Evolutionary conservation across 1,140 invertebrate species (phyloP), one percentile per base, ranked within the genome.

Genomic region (Nephotettix cincticeps): DNA sequence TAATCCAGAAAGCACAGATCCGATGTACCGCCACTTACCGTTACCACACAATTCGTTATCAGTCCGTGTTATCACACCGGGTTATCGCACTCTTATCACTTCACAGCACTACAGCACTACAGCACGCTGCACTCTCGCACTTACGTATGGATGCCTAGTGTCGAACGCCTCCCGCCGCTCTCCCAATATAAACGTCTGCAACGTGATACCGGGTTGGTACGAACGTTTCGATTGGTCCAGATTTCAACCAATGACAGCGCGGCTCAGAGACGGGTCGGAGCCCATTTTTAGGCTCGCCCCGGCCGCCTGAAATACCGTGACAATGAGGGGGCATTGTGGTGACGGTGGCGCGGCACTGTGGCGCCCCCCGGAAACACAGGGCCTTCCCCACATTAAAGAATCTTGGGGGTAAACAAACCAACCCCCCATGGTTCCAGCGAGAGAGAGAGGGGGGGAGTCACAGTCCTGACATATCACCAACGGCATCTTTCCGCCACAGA

Each of bases 71-170:
- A 27, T 25, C 21, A 71, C 73, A 51, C 21, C 43, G 17, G 61
- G 47, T 65, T 56, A 23, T 43, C 14, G 32, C 32, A 74, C 79
- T 73, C 58, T 70, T 45, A 51, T 21, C 80, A 77, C 54, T n/a
- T 66, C 14, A 65, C 43, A 65, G 3, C 23, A 67, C 30, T 56
- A 67, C 56, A 74, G 43, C 47, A 67, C 54, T 32, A 72, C 71
- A 68, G 54, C 70, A 75, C 81, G 81, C 83, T 80, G 80, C 14
- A 36, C 32, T 6, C 84, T 82, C 77, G 82, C 86, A 91, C 89
- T 91, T 90, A 91, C 89, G 91, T 92, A 93, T 90, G 90, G 91
- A 91, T 93, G 91, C 91, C 91, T 93, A 93, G 91, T 94, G 92
- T 91, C 88, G 87, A 86, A 86, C 84, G 82, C 83, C 85, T 84